Evolutionary conservation across 1,140 invertebrate genomes (phyloP), one percentile per base, ranked within the genome.

Genomic region (Bombus turneri): DNA sequence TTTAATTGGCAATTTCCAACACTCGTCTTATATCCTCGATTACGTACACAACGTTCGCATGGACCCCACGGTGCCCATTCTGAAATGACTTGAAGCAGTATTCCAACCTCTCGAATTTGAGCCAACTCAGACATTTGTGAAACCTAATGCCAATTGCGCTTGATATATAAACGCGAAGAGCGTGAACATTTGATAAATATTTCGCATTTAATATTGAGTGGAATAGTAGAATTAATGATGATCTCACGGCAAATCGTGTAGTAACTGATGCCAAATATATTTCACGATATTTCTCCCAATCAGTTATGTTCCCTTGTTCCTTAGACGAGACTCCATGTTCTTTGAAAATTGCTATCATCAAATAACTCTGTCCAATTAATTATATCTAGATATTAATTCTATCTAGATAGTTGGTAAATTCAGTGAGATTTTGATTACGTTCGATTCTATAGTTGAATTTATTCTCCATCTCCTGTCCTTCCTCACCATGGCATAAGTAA

Each of bases 401-500:
- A 34, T 43, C 10, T 66, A 31, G 2, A 41, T 66, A 3, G 25
- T 43, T 37, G 28, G 1, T 12, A 92, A 92, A 79, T 93, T 91
- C 47, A 86, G 92, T 91, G 75, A 73, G 59, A 57, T 0, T 39
- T 13, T n/a, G 10, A 37, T 91, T 92, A 95, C 95, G 92, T 91
- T 96, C 96, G 18, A 96, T 85, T 75, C 94, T 95, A 79, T 95
- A 96, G 91, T 96, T 96, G 82, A 93, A 96, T 91, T 95, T 95
- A 43, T 95, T 93, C 79, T 95, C 92, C n/a, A 68, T 53, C 77
- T 96, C 93, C 82, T 95, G 88, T 9, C 93, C 95, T 53, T 95
- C 88, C n/a, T 92, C 82, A 25, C 95, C 93, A 69, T 95, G 94
- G 85, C 96, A 96, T 53, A 93, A 95, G 93, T 96, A 96, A 87